phyloP scores from a whole-genome alignment of 2,888 invertebrate genomes.

The Zaprionus bogoriensis region DNA sequence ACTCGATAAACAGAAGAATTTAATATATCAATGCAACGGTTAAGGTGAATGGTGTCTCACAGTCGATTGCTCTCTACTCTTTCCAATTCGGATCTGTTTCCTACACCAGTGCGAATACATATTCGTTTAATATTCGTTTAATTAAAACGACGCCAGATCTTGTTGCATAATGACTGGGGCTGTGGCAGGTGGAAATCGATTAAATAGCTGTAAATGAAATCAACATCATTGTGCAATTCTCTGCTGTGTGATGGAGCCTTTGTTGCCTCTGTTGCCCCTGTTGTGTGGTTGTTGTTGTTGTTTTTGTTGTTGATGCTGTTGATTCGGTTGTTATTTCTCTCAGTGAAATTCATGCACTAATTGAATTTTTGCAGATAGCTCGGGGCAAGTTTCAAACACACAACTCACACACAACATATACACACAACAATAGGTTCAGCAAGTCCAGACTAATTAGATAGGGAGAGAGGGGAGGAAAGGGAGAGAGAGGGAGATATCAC shows the following conservation, averaged over 20 bases:
- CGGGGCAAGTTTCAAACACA: slow-evolving; percentile 5
- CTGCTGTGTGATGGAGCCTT: not conserved
- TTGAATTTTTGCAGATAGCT: slow-evolving; percentile 33
- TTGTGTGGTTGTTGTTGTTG: slow-evolving; percentile 1
- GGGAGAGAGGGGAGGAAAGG: not conserved
- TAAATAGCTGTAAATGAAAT: slow-evolving; percentile 15
- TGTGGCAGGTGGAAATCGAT: slow-evolving; percentile 19
- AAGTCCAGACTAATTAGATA: too few species aligned
- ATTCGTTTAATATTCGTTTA: slow-evolving; percentile 5
- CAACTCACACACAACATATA: not conserved
- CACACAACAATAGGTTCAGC: not conserved
- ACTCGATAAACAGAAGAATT: too few species aligned
- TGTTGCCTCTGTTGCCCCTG: slow-evolving; percentile 2
- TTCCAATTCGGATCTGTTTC: not conserved
- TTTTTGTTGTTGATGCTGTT: slow-evolving; percentile 13
- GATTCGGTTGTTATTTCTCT: slow-evolving; percentile 13
- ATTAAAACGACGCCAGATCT: slow-evolving; percentile 9
- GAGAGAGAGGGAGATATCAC: not conserved
- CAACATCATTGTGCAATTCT: slow-evolving; percentile 12
- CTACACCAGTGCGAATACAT: not conserved
- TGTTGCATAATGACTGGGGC: slow-evolving; percentile 10
- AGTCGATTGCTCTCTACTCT: not conserved
- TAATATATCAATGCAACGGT: too few species aligned
- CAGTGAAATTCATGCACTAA: slow-evolving; percentile 29
- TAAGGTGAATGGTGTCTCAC: too few species aligned